Conservation (phyloP, 2,888 invertebrate species). For the Dusona sp. region DNA sequence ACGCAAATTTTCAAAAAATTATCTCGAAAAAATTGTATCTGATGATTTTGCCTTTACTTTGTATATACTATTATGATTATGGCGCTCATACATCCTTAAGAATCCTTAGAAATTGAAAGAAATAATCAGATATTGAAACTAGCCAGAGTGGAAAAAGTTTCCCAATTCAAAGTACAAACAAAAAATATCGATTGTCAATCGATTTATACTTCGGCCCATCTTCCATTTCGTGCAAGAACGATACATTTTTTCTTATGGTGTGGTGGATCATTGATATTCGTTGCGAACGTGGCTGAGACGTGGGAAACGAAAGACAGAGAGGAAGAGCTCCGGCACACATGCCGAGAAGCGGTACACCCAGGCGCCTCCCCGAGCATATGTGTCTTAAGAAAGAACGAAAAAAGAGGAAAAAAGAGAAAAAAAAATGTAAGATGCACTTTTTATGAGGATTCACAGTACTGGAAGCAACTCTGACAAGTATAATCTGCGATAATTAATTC, state of each 20-base stretch:
- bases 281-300: constrained; percentile 72
- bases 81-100: no score
- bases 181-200: constrained; percentile 64
- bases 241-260: constrained; percentile 62
- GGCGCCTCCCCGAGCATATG: constrained; percentile 74
- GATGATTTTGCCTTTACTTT: no score
- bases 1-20: no score
- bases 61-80: no score
- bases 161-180: not conserved
- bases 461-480: constrained; percentile 14
- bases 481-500: constrained; percentile 6
- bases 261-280: constrained; percentile 33
- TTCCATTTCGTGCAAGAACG: constrained; percentile 60
- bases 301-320: constrained; percentile 78
- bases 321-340: constrained; percentile 74
- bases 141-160: not conserved
- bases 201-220: constrained; percentile 72
- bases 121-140: not conserved
- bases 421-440: constrained; percentile 43
- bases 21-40: no score
- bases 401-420: constrained; percentile 54
- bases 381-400: constrained; percentile 66
- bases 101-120: not conserved
- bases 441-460: constrained; percentile 43
- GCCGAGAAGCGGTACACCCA: constrained; percentile 73